phyloP scores from a whole-genome alignment of 1,140 invertebrate species.

The Artemia franciscana region DNA sequence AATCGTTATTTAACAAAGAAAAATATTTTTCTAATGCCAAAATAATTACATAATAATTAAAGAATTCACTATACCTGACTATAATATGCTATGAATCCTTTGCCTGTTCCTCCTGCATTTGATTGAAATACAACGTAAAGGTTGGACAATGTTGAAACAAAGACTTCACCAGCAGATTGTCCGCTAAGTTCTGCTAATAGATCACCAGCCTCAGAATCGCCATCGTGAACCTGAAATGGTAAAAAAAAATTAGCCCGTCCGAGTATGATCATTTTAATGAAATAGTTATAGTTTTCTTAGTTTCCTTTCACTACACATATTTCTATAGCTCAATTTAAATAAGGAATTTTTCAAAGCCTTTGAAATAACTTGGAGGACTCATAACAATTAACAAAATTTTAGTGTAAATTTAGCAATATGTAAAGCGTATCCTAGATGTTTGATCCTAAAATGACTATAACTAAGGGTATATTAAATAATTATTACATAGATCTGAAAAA shows the following conservation, averaged over 20 bases:
- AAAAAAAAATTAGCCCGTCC: neutral
- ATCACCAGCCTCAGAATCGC: neutral
- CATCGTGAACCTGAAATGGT: neutral
- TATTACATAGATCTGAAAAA: too few relatives aligned
- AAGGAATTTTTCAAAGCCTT: neutral
- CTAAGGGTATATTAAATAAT: too few relatives aligned
- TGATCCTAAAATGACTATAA: too few relatives aligned
- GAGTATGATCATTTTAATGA: neutral
- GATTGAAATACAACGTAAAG: neutral
- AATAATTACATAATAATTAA: too few relatives aligned
- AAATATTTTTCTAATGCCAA: too few relatives aligned
- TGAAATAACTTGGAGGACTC: neutral
- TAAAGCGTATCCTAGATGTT: too few relatives aligned
- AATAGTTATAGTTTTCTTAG: neutral
- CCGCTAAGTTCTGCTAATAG: neutral
- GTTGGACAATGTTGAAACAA: neutral
- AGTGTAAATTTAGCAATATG: neutral
- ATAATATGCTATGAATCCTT: neutral
- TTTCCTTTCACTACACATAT: neutral
- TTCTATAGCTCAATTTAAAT: neutral
- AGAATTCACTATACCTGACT: too few relatives aligned
- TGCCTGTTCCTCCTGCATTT: neutral
- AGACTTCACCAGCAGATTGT: neutral
- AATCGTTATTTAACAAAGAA: too few relatives aligned
- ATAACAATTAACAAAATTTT: neutral